Percentiles rank a stretch among this genome's conserved stretches.
Conservation (phyloP, 2,113 vertebrate species). For the Albula goreensis region DNA sequence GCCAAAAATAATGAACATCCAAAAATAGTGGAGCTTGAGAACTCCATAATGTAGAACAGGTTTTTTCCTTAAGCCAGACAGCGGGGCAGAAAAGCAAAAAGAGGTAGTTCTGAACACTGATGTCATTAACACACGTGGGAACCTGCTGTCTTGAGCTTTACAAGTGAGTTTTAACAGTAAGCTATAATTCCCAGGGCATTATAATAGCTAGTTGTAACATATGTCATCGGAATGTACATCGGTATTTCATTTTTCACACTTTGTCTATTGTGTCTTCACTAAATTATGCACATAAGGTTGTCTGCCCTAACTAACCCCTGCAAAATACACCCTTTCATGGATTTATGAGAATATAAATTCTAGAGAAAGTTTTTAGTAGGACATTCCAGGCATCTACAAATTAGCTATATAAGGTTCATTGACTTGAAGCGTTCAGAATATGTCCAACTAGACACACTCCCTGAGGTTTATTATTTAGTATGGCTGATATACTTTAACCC, state of each 20-base stretch:
- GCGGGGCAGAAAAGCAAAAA: neutral
- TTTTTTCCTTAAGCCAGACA: conserved; percentile 31
- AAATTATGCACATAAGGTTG: neutral
- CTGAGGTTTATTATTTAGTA: neutral
- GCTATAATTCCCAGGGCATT: neutral
- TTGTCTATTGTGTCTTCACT: neutral
- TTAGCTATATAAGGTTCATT: neutral
- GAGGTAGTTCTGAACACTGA: neutral
- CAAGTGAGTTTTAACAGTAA: neutral
- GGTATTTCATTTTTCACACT: neutral
- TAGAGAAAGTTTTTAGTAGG: neutral
- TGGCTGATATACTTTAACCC: neutral
- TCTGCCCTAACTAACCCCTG: neutral
- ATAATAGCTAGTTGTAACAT: neutral
- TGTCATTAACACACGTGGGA: neutral
- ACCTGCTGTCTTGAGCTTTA: neutral
- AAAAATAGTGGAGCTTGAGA: conserved; percentile 39
- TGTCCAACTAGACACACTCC: neutral
- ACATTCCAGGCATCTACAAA: neutral
- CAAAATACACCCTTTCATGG: neutral
- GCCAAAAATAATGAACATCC: conserved; percentile 45
- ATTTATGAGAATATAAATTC: neutral
- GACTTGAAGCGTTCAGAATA: neutral
- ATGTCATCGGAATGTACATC: neutral
- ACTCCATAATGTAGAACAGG: conserved; percentile 56